Conservation (phyloP, 2,888 invertebrate species). For the Ormia ochracea region DNA sequence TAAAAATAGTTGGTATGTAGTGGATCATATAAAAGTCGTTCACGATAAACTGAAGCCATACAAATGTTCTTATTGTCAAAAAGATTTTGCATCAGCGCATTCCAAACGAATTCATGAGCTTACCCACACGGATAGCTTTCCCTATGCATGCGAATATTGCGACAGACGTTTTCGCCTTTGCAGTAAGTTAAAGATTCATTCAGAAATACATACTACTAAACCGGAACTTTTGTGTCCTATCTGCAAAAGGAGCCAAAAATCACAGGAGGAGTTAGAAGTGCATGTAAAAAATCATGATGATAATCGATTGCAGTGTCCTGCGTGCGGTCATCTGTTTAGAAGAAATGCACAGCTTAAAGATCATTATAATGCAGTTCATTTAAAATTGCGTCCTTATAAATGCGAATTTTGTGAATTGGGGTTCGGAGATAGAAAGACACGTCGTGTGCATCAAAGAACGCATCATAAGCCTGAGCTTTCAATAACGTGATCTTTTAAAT, state of each 20-base stretch:
- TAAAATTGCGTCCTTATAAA: constrained; percentile 42
- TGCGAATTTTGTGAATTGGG: constrained; percentile 55
- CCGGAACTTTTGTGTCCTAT: constrained; percentile 54
- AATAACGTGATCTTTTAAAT: constrained; percentile 12
- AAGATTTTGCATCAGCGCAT: constrained; percentile 45
- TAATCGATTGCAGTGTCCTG: constrained; percentile 48
- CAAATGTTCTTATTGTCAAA: constrained; percentile 53
- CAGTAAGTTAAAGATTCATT: constrained; percentile 48
- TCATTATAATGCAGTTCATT: constrained; percentile 57
- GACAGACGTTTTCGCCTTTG: constrained; percentile 47
- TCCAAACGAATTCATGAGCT: constrained; percentile 53
- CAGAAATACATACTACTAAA: constrained; percentile 54
- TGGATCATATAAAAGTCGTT: constrained; percentile 51
- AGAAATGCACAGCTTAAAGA: constrained; percentile 47
- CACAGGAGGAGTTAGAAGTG: constrained; percentile 39
- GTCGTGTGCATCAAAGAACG: constrained; percentile 42
- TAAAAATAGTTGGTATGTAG: constrained; percentile 45
- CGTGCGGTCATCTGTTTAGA: constrained; percentile 51
- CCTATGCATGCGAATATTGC: constrained; percentile 49
- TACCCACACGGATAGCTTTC: constrained; percentile 48
- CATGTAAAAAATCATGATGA: constrained; percentile 52
- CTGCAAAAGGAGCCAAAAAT: constrained; percentile 50
- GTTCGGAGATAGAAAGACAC: constrained; percentile 53
- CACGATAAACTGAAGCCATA: constrained; percentile 56
- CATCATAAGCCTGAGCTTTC: constrained; percentile 29